phyloP scores from a whole-genome alignment of 2,113 vertebrate genomes.

The Thryonomys swinderianus region DNA sequence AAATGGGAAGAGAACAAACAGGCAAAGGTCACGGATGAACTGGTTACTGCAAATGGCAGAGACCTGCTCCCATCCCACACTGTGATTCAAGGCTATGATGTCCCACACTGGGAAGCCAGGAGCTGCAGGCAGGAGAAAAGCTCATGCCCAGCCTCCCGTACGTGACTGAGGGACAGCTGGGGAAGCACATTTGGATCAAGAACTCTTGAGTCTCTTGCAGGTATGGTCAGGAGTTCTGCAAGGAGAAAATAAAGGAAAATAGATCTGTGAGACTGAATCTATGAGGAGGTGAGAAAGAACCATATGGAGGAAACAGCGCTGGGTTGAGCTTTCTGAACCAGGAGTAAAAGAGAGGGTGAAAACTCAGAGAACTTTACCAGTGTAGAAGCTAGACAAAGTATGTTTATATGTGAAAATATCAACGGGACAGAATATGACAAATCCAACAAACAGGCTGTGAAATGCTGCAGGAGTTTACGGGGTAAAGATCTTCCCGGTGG shows the following conservation, averaged over 20 bases:
- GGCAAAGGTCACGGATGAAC: not conserved
- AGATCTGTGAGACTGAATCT: not conserved
- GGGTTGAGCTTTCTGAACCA: not conserved
- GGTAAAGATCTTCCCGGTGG: not conserved
- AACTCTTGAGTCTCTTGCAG: rapidly evolving
- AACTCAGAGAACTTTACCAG: not conserved
- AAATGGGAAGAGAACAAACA: not conserved
- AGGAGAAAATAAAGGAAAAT: not conserved
- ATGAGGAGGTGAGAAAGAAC: not conserved
- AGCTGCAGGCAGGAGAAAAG: too few relatives aligned
- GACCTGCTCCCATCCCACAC: not conserved
- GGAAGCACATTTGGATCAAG: too few relatives aligned
- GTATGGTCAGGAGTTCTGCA: not conserved
- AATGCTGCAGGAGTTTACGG: rapidly evolving
- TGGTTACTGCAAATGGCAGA: not conserved
- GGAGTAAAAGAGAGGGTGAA: not conserved
- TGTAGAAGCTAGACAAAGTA: not conserved
- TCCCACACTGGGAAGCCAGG: not conserved
- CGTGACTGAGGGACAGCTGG: rapidly evolving
- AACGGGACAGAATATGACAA: not conserved
- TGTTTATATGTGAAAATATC: not conserved
- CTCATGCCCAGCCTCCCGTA: rapidly evolving
- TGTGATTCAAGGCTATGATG: rapidly evolving
- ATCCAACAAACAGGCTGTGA: not conserved
- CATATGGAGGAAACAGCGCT: rapidly evolving